phyloP scores from a whole-genome alignment of 2,888 invertebrate genomes.

The Eupithecia centaureata region DNA sequence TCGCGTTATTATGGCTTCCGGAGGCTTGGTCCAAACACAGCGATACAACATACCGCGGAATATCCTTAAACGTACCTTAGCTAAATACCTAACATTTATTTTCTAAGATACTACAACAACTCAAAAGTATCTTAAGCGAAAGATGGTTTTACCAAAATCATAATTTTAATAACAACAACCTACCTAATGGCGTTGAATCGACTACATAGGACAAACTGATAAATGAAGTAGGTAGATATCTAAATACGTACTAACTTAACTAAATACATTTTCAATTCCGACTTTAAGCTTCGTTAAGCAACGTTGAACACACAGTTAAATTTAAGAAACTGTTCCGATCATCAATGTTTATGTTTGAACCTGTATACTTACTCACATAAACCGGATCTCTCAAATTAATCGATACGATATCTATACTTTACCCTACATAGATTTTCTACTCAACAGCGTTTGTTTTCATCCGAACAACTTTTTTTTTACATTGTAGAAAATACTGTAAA shows the following conservation, averaged over 20 bases:
- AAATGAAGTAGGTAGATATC: not conserved
- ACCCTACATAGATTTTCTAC: not conserved
- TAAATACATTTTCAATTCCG: not conserved
- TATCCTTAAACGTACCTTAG: not conserved
- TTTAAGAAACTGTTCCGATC: no score
- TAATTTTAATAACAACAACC: not conserved
- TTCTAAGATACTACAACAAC: not conserved
- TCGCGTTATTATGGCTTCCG: not conserved
- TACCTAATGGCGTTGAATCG: not conserved
- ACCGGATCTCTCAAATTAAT: no score
- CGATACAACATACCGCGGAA: slow-evolving; percentile 4
- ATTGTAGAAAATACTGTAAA: no score
- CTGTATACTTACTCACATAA: no score
- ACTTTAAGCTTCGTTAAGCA: not conserved
- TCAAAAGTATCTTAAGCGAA: not conserved
- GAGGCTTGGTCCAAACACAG: slow-evolving; percentile 31
- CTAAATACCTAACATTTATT: not conserved
- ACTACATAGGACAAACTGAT: not conserved
- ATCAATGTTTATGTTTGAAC: not conserved
- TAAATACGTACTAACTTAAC: not conserved
- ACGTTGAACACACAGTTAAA: not conserved
- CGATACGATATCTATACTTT: no score
- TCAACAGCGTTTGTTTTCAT: not conserved
- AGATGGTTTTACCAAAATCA: not conserved
- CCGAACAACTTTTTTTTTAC: no score